phyloP scores from a whole-genome alignment of 2,888 invertebrate genomes.

The Mesoligia furuncula region DNA sequence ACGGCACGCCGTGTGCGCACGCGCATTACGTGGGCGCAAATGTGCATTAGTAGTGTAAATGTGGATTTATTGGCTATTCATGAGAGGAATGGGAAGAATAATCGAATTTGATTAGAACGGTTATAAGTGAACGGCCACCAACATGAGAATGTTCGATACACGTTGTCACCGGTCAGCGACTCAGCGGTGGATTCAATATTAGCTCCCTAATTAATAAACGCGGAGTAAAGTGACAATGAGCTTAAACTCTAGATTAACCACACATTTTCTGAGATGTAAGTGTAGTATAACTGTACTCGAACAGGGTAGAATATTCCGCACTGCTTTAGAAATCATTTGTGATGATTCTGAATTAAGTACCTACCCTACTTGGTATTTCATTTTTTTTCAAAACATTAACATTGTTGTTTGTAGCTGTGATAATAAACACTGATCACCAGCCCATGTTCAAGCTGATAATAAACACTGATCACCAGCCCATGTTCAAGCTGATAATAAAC shows the following conservation, averaged over 20 bases:
- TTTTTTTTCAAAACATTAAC: too few species aligned
- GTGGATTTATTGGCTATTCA: constrained; percentile 29
- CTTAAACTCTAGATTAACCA: not conserved
- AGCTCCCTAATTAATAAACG: not conserved
- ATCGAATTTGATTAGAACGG: not conserved
- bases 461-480: too few species aligned
- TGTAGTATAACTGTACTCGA: not conserved
- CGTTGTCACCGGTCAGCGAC: not conserved
- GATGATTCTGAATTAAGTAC: too few species aligned
- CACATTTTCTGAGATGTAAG: not conserved
- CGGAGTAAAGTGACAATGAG: not conserved
- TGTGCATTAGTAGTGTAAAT: constrained; percentile 9
- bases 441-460: too few species aligned
- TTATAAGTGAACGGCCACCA: not conserved
- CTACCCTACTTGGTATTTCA: too few species aligned
- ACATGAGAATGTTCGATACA: not conserved
- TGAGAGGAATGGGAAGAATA: constrained; percentile 1
- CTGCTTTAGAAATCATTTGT: too few species aligned
- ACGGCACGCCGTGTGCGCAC: constrained; percentile 15
- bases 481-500: too few species aligned
- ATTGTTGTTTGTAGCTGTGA: too few species aligned
- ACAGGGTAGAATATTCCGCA: not conserved
- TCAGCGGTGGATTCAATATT: not conserved
- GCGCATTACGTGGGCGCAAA: constrained; percentile 23
- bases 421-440: too few species aligned